Conservation (phyloP, 2,797 vertebrate genomes). For the Perodicticus potto region DNA sequence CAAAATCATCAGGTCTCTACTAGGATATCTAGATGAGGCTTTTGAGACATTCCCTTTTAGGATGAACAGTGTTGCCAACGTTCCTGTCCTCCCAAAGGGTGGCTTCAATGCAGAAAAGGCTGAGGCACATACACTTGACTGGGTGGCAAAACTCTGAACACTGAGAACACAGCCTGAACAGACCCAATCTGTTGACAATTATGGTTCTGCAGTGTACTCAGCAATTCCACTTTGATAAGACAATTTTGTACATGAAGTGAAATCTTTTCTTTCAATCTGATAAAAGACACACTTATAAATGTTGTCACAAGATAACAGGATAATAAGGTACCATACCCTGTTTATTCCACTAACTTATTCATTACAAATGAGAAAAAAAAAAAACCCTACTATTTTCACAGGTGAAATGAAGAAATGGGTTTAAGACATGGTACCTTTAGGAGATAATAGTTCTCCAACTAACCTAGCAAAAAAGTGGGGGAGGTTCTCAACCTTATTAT, state of each 20-base stretch:
- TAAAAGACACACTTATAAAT: slow-evolving; percentile 72
- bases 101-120: neutral
- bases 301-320: slow-evolving; percentile 84
- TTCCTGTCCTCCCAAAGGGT: neutral
- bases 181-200: slow-evolving; percentile 48
- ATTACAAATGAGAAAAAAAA: slow-evolving; percentile 83
- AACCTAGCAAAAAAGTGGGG: slow-evolving; percentile 56
- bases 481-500: slow-evolving; percentile 67
- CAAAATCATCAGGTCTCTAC: slow-evolving; percentile 15
- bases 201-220: neutral
- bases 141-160: neutral
- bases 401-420: slow-evolving; percentile 77
- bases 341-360: slow-evolving; percentile 85
- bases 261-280: slow-evolving; percentile 79
- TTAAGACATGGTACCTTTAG: slow-evolving; percentile 77
- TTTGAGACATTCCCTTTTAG: slow-evolving; percentile 48
- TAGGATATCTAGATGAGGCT: neutral
- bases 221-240: slow-evolving; percentile 73
- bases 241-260: slow-evolving; percentile 69
- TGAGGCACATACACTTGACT: neutral
- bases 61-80: neutral
- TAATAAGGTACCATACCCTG: slow-evolving; percentile 81
- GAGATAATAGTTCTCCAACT: slow-evolving; percentile 62
- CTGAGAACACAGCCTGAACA: slow-evolving; percentile 39
- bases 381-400: slow-evolving; percentile 78